These are phyloP conservation scores for Nannobrachium achirus DNA, from an alignment of 2,113 vertebrate genomes.

Conservation along the genomic window DNA sequence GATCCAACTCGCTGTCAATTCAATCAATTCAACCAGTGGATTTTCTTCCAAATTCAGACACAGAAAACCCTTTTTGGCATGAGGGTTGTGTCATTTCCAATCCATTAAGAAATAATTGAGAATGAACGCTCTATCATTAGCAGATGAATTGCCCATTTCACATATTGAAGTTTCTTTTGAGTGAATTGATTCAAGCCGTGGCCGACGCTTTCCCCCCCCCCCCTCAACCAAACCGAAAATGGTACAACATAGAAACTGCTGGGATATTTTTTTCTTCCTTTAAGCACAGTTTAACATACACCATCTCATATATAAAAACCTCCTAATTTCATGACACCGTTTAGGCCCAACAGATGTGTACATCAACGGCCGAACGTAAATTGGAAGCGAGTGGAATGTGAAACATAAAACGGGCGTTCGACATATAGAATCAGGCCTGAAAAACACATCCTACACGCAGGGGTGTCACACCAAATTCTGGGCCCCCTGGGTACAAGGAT, in stretches of 20 bases:
- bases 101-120: conserved; percentile 17
- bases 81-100: not conserved
- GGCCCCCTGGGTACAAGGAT: no score
- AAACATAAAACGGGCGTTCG: conserved; percentile 47
- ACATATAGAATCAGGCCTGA: conserved; percentile 21
- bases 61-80: not conserved
- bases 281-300: conserved; percentile 20
- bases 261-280: conserved; percentile 1
- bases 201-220: not conserved
- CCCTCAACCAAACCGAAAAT: conserved; percentile 28
- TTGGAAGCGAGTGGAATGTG: conserved; percentile 27
- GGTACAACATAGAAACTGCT: not conserved
- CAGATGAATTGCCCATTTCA: conserved; percentile 19
- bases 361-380: conserved; percentile 18
- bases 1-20: conserved; percentile 24
- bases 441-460: conserved; percentile 27
- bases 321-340: not conserved
- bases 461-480: no score
- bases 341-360: conserved; percentile 13
- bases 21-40: conserved; percentile 22
- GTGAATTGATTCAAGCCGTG: conserved; percentile 3
- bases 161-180: conserved; percentile 7
- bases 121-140: conserved; percentile 32
- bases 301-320: not conserved
- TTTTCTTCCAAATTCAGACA: conserved; percentile 18